Percentiles rank a stretch among this genome's conserved stretches.
phyloP scores from a whole-genome alignment of 2,797 vertebrate species.

The Sebastes taczanowskii region DNA sequence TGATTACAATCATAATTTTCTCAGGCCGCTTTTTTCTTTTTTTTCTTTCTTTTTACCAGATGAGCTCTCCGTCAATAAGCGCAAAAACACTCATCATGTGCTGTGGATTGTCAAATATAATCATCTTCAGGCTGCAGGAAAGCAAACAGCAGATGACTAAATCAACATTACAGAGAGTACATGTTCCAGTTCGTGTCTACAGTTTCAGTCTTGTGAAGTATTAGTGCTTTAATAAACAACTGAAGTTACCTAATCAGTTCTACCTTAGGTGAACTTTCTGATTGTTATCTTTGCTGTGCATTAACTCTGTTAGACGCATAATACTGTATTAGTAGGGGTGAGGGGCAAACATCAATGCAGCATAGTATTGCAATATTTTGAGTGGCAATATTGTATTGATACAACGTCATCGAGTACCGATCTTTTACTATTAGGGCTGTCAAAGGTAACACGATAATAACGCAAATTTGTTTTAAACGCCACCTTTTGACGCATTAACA shows the following conservation, averaged over 20 bases:
- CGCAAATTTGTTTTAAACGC: too few relatives aligned
- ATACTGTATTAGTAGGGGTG: neutral
- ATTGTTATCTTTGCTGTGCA: neutral
- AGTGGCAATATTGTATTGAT: too few relatives aligned
- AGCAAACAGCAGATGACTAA: constrained; percentile 61
- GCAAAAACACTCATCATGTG: constrained; percentile 25
- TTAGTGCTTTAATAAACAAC: neutral
- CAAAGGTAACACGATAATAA: too few relatives aligned
- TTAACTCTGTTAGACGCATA: neutral
- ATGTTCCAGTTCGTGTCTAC: constrained; percentile 12
- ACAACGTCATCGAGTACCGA: too few relatives aligned
- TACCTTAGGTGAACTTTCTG: neutral
- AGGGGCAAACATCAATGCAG: neutral
- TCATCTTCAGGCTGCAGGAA: constrained; percentile 36
- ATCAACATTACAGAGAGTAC: constrained; percentile 28
- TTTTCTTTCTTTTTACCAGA: neutral
- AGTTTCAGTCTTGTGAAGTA: constrained; percentile 21
- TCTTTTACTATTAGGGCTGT: too few relatives aligned
- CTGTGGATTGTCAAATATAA: constrained; percentile 49
- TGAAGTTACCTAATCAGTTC: neutral
- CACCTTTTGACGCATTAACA: too few relatives aligned
- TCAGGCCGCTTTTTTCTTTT: neutral
- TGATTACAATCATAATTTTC: constrained; percentile 31
- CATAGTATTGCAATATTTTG: too few relatives aligned
- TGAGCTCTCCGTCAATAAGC: constrained; percentile 16